Base-by-base conservation (phyloP, 2,888 invertebrate species). In the Octonoba sinensis region DNA sequence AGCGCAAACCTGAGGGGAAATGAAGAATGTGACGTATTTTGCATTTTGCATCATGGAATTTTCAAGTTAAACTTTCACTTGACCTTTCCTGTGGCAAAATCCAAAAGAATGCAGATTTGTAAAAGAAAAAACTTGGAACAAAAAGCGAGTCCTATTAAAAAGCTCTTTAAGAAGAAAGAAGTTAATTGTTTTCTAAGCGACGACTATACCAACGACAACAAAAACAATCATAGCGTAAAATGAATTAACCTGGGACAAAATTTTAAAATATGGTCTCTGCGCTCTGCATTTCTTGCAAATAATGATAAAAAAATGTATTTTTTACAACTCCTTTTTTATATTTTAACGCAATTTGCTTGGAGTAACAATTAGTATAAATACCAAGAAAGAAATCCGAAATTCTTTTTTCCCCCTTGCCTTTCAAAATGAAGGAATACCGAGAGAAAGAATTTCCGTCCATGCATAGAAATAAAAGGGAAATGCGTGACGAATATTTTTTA, bases 211-310 rank as follows among this genome's bases (percentile, higher is more conserved):
- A 46, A 22, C 47, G 24, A 44, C 59, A n/a, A 47, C 64, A 79
- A 79, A 79, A 79, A 79, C 73, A 79, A 79, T 69, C 62, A 73
- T 67, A 69, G 57, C 67, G 62, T 73, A 73, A 79, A 79, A 67
- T 67, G 79, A 73, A 79, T 79, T 73, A 79, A 72, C 20, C 67
- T 54, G 22, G 79, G 79, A 73, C 79, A 79, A 79, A 73, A 67
- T 79, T 79, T 79, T 79, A 79, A 79, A 79, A 79, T 79, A 79
- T 79, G 72, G 79, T 79, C 79, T 66, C 56, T 76, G 76, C 56
- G 46, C 77, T 65, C 47, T 57, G 64, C 47, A 64, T 70, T 66
- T 69, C 67, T 62, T 54, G 47, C 18, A 56, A 69, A 60, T 73
- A 79, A 78, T 59, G 73, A 44, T 60, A 56, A 57, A 77, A 72